Percentiles rank a stretch among this genome's conserved stretches.
Evolutionary conservation across 2,888 invertebrate species (phyloP).

Genomic region (Eustalomyia histrio): DNA sequence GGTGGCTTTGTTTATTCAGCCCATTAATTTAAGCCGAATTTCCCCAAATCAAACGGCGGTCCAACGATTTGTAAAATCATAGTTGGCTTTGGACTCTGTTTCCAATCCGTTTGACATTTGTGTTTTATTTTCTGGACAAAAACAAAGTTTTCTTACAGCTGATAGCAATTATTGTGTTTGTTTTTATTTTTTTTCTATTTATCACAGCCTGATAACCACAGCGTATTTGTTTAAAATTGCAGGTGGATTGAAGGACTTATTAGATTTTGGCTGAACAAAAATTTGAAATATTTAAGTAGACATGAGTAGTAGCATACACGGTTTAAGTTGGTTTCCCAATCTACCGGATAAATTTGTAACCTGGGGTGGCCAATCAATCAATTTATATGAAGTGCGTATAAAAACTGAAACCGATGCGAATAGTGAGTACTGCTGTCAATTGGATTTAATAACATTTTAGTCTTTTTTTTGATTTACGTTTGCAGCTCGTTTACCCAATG

Average conservation of each 20-base stretch:
- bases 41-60: too few relatives aligned
- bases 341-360: constrained; percentile 90
- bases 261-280: background rate
- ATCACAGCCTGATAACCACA: too few relatives aligned
- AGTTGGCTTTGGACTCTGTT: too few relatives aligned
- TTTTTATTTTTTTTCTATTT: too few relatives aligned
- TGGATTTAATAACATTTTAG: background rate
- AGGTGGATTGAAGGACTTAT: background rate
- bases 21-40: too few relatives aligned
- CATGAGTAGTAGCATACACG: constrained; percentile 84
- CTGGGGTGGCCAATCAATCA: constrained; percentile 94
- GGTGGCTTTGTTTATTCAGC: too few relatives aligned
- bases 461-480: background rate
- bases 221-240: too few relatives aligned
- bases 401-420: constrained; percentile 68
- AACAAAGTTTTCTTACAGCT: too few relatives aligned
- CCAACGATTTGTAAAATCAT: too few relatives aligned
- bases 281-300: background rate
- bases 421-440: constrained; percentile 47
- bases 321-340: constrained; percentile 93
- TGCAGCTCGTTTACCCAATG: constrained; percentile 72
- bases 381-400: constrained; percentile 86
- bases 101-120: too few relatives aligned
- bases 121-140: too few relatives aligned
- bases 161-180: too few relatives aligned